Evolutionary conservation across 2,113 vertebrate species (phyloP), one percentile per base, ranked within the genome.

Genomic region (Brachionichthys hirsutus): DNA sequence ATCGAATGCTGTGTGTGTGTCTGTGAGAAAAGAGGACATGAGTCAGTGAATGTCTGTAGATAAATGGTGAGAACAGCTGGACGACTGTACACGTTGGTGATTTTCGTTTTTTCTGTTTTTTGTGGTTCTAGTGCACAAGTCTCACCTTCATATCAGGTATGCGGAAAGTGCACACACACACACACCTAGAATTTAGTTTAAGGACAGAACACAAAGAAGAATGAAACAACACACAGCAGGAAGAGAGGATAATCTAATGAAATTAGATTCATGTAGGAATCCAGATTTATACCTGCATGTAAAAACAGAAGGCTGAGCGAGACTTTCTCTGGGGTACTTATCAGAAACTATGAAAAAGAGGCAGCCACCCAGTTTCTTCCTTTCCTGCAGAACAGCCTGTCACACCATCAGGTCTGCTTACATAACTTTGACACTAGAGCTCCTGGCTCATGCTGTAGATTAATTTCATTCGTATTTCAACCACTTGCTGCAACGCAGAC

Each of bases 381-480:
- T 9, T 46, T 52, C 53, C 60, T 17, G 64, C 50, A 51, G 49
- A 19, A 24, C 49, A 16, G 13, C 46, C 41, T 42, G 40, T 52
- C 51, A 52, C 62, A 47, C 38, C 53, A 51, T 66, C 59, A 20
- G 13, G 19, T 65, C 24, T 8, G 49, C 64, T 76, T 63, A 46
- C 19, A 42, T 77, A 71, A 70, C 62, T 62, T 34, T 53, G 62
- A 77, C 62, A 69, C 69, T 1, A 3, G 58, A 67, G 72, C 53
- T 49, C 14, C 36, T 52, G 56, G 47, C 11, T 14, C 9, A 24
- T 13, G 40, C 14, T 49, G 16, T 22, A 14, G 45, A 16, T 43
- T 15, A 7, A 2, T 49, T 58, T 56, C 19, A 50, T 16, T 40
- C 0, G 9, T 14, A 18, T 24, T 64, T 46, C 4, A 12, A 35